phyloP scores from a whole-genome alignment of 1,140 invertebrate species.

The Nautilus pompilius region DNA sequence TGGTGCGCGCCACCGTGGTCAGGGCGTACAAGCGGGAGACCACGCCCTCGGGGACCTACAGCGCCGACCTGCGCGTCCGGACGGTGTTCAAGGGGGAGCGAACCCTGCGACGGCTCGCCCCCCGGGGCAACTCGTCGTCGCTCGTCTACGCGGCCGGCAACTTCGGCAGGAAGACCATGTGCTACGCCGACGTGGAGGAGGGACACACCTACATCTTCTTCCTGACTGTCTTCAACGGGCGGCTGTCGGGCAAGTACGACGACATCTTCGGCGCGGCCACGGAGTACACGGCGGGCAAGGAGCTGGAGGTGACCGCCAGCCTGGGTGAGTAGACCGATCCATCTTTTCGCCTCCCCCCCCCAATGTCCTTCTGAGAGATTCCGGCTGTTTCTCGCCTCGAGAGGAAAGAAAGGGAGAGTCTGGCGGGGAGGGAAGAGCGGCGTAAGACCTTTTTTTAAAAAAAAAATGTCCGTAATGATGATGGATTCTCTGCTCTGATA shows the following conservation, averaged over 20 bases:
- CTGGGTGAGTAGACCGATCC: too few relatives aligned
- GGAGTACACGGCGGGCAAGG: too few relatives aligned
- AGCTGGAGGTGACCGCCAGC: too few relatives aligned
- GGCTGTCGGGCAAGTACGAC: conserved; percentile 51
- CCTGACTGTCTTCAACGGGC: conserved; percentile 41
- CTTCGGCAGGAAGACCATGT: conserved; percentile 51
- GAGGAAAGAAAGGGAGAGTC: too few relatives aligned
- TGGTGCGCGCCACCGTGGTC: conserved; percentile 30
- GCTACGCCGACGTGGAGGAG: conserved; percentile 45
- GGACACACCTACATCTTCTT: conserved; percentile 47
- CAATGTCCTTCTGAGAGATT: too few relatives aligned
- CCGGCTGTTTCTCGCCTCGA: too few relatives aligned
- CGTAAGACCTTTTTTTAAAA: too few relatives aligned
- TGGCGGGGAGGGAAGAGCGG: too few relatives aligned
- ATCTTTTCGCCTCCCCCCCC: too few relatives aligned
- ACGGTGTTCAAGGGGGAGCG: conserved; percentile 40
- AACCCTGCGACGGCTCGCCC: conserved; percentile 12
- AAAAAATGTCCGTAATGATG: too few relatives aligned
- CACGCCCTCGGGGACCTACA: conserved; percentile 38
- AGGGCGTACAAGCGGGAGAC: conserved; percentile 33
- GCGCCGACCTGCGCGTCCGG: conserved; percentile 35
- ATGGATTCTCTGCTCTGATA: too few relatives aligned
- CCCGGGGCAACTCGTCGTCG: neutral
- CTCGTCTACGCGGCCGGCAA: conserved; percentile 45
- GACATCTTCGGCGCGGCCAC: conserved; percentile 50